Base-by-base conservation (phyloP, 2,888 invertebrate species). In the Eumerus sabulonum region DNA sequence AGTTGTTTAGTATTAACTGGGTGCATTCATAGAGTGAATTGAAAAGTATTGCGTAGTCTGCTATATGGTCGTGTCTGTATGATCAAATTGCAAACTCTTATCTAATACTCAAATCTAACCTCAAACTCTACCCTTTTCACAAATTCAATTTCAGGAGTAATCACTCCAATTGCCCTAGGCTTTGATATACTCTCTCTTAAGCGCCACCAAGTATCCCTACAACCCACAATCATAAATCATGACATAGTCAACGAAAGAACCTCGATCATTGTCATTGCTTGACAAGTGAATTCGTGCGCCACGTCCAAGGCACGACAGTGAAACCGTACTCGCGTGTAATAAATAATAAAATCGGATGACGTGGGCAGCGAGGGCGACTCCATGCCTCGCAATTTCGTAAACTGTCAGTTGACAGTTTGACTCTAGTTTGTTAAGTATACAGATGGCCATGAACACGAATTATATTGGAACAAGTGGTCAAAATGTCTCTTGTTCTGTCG, bases 381-480 rank as follows among this genome's bases (percentile, higher is more conserved):
- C 42, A 57, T 73, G 73, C 77, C 77, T 77, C 67, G 53, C 63
- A 44, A 48, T 77, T 73, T 73, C 73, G 57, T 63, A 67, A 67
- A 48, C 63, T 45, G 54, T 63, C 62, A 62, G 18, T 62, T 76
- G 74, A 68, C 68, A 76, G 57, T 63, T 68, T 53, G 66, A 54
- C 27, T 27, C 27, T 27, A 27, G 27, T 27, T 27, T 7, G 27
- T 7, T 27, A 4, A 2, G 27, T 27, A 7, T 27, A 27, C 44
- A 9, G 44, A 19, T 63, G 77, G 40, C 77, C 77, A n/a, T 77
- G 77, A 73, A 57, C 73, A 72, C 51, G 53, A 77, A 53, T 63
- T 73, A 27, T 27, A 77, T 67, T 67, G 45, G 19, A 36, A 38
- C 62, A 67, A 76, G 40, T 76, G 76, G 38, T 42, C 72, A 50